These are phyloP conservation scores for Drosophila dives DNA, from an alignment of 2,888 invertebrate genomes.

Conservation along the genomic window DNA sequence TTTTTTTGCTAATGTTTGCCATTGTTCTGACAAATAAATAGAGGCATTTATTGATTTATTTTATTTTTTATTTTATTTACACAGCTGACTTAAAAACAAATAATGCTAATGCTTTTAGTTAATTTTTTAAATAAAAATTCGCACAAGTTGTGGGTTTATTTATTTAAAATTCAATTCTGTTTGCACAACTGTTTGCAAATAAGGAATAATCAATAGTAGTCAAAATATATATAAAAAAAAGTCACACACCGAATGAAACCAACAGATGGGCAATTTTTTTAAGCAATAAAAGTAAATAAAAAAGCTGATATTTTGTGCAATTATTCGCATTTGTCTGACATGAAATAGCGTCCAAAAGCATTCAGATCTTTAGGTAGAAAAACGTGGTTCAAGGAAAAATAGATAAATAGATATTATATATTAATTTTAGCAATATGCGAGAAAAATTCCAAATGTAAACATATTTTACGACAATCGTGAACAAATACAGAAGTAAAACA, in stretches of 20 bases:
- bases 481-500: neutral
- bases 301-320: neutral
- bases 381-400: neutral
- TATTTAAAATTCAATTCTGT: neutral
- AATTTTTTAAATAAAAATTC: neutral
- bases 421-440: neutral
- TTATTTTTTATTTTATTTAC: neutral
- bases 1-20: neutral
- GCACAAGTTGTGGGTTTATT: too few relatives aligned
- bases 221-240: neutral
- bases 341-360: neutral
- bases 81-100: neutral
- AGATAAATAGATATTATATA: neutral
- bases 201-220: neutral
- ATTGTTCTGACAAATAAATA: neutral
- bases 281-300: neutral
- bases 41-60: neutral
- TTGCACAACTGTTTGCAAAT: neutral
- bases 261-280: neutral
- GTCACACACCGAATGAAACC: neutral
- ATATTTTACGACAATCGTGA: neutral
- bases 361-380: neutral
- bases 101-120: neutral
- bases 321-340: neutral
- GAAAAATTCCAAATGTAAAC: neutral